Percentiles rank a stretch among this genome's conserved stretches.
Conservation (phyloP, 1,140 invertebrate genomes). For the Saccostrea echinata region DNA sequence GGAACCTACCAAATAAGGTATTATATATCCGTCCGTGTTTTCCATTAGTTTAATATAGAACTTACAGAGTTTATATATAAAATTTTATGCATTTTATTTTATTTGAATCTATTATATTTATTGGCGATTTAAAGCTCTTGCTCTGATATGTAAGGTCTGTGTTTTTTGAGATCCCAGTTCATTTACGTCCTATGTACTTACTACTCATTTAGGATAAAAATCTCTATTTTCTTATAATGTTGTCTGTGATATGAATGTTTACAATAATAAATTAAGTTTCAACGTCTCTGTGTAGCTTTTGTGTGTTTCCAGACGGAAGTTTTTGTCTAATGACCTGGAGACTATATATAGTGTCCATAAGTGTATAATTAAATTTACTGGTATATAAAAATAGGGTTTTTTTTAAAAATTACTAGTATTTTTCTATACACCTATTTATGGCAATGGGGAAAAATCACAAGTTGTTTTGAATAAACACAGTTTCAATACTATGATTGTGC, state of each 20-base stretch:
- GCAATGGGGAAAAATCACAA: no score
- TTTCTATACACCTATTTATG: no score
- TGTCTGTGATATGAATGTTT: constrained; percentile 31
- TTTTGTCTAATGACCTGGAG: no score
- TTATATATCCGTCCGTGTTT: constrained; percentile 21
- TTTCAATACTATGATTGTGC: no score
- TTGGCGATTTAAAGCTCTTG: neutral
- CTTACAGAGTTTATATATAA: constrained; percentile 1
- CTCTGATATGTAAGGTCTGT: neutral
- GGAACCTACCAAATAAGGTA: neutral
- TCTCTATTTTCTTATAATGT: constrained; percentile 34
- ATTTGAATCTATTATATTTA: neutral
- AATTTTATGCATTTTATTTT: neutral
- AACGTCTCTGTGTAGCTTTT: neutral
- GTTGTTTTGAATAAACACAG: no score
- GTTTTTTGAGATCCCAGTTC: neutral
- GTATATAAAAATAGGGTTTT: no score
- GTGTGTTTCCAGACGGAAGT: neutral
- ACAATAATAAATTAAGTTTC: constrained; percentile 21
- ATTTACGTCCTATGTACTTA: neutral
- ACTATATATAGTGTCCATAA: no score
- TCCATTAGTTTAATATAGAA: neutral
- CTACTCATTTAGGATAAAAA: neutral
- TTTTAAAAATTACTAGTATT: no score
- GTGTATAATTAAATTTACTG: no score